Conservation (phyloP, 2,888 invertebrate species). For the Parnassius smintheus region DNA sequence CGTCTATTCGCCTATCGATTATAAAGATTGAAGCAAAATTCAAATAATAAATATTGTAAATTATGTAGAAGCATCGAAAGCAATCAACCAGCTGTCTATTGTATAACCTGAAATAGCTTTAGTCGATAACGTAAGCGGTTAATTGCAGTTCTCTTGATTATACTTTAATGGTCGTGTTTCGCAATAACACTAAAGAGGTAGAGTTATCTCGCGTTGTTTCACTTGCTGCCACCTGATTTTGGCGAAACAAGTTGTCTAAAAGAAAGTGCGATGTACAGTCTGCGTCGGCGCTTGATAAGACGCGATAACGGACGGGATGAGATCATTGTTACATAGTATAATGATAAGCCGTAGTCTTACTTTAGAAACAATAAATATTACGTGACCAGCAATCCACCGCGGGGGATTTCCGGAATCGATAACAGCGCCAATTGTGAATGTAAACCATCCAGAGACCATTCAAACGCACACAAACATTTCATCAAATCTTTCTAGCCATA, state of each 20-base stretch:
- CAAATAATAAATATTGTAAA: too few relatives aligned
- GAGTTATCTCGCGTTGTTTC: constrained; percentile 10
- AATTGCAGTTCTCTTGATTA: constrained; percentile 17
- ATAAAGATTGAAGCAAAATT: too few relatives aligned
- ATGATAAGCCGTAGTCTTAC: not conserved
- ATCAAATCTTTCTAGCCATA: too few relatives aligned
- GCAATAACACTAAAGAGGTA: constrained; percentile 9
- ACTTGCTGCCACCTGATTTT: constrained; percentile 20
- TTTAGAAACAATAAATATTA: not conserved
- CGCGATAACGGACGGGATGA: constrained; percentile 15
- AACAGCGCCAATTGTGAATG: too few relatives aligned
- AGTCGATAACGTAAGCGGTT: not conserved
- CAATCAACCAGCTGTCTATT: too few relatives aligned
- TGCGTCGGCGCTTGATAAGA: constrained; percentile 25
- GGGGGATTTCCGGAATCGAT: too few relatives aligned
- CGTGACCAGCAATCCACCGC: too few relatives aligned
- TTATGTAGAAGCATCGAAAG: too few relatives aligned
- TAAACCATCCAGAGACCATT: too few relatives aligned
- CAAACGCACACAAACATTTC: too few relatives aligned
- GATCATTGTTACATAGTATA: constrained; percentile 12
- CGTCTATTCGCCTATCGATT: too few relatives aligned
- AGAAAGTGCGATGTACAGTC: constrained; percentile 28
- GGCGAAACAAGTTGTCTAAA: constrained; percentile 23
- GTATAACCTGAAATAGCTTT: too few relatives aligned
- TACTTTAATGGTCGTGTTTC: constrained; percentile 17